phyloP scores from a whole-genome alignment of 2,113 vertebrate genomes.

The Chunga burmeisteri region DNA sequence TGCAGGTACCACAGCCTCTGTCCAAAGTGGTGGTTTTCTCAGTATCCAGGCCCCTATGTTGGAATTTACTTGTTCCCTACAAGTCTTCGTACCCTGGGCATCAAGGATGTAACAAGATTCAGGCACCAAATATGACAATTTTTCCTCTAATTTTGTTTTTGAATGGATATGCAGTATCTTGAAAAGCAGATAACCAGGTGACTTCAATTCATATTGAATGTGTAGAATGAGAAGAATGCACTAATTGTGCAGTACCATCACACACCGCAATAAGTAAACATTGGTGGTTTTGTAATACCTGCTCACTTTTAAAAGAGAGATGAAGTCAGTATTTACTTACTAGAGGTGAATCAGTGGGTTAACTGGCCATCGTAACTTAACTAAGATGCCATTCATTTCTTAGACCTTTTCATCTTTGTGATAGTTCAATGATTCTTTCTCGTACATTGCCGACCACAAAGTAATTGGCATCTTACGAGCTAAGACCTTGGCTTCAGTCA shows the following conservation, averaged over 20 bases:
- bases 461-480: background rate
- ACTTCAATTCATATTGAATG: background rate
- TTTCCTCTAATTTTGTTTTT: background rate
- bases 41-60: background rate
- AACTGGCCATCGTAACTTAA: background rate
- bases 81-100: background rate
- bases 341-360: background rate
- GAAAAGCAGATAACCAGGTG: background rate
- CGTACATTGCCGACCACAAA: background rate
- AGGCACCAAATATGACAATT: background rate
- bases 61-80: background rate
- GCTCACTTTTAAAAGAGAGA: background rate
- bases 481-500: background rate
- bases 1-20: background rate
- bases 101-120: background rate
- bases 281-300: background rate
- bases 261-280: background rate
- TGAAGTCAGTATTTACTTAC: background rate
- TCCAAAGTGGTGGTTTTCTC: background rate
- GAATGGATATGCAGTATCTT: background rate
- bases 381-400: background rate
- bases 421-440: background rate
- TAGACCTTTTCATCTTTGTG: background rate
- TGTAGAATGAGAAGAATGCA: background rate
- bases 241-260: background rate